Conservation (phyloP, 2,113 vertebrate genomes). For the Perca flavescens region DNA sequence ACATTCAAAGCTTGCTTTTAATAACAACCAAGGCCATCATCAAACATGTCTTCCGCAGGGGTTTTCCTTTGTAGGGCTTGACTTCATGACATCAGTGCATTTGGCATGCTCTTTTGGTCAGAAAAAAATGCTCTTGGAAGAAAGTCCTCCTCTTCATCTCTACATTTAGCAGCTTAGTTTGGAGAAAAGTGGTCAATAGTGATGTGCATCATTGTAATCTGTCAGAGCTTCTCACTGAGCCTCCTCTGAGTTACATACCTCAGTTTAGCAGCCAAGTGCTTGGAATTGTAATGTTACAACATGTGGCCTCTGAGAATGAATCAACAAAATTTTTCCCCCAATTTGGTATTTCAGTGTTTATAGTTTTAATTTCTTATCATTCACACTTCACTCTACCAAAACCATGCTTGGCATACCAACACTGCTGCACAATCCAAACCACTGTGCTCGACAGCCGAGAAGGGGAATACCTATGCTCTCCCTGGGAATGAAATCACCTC, state of each 20-base stretch:
- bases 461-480: constrained; percentile 72
- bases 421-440: not conserved
- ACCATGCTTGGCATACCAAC: not conserved
- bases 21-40: constrained; percentile 48
- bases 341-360: not conserved
- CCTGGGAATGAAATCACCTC: constrained; percentile 50
- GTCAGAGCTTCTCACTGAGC: constrained; percentile 39
- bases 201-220: constrained; percentile 51
- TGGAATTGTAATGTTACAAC: not conserved
- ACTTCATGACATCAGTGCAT: constrained; percentile 60
- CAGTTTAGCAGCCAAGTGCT: not conserved
- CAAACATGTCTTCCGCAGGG: constrained; percentile 46
- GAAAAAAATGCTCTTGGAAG: constrained; percentile 49
- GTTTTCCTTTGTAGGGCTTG: constrained; percentile 53
- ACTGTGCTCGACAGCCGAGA: constrained; percentile 7
- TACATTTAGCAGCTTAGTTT: constrained; percentile 60
- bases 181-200: constrained; percentile 42
- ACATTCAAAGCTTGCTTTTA: constrained; percentile 46
- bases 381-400: not conserved
- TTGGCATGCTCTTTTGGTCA: constrained; percentile 56
- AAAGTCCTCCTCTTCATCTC: constrained; percentile 33
- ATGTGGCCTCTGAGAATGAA: not conserved
- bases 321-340: not conserved
- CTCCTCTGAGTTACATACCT: constrained; percentile 14
- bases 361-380: not conserved